Conservation (phyloP, 2,888 invertebrate species). For the Aleiodes alternator region DNA sequence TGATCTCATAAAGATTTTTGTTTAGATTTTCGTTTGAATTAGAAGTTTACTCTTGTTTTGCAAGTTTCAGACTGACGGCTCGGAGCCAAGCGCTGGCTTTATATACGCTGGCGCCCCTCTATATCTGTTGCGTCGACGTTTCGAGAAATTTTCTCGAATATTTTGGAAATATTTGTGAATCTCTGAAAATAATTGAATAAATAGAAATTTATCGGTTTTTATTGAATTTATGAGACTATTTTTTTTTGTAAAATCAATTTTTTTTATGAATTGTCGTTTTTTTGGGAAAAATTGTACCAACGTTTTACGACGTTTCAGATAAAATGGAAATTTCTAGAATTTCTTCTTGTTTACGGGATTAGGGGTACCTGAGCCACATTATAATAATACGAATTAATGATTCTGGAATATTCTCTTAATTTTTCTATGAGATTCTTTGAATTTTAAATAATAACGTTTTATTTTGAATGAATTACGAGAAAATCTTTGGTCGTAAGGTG, state of each 20-base stretch:
- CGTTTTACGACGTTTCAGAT: too few species aligned
- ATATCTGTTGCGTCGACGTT: not conserved
- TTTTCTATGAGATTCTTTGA: too few species aligned
- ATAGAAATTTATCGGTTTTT: too few species aligned
- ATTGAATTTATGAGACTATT: not conserved
- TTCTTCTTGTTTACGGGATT: too few species aligned
- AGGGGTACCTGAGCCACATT: too few species aligned
- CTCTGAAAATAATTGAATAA: too few species aligned
- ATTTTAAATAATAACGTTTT: too few species aligned
- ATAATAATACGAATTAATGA: too few species aligned
- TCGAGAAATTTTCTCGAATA: conserved; percentile 13
- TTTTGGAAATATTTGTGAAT: not conserved
- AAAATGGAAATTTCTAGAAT: too few species aligned
- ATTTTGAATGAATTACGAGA: too few species aligned
- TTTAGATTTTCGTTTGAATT: not conserved
- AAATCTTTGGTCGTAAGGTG: too few species aligned
- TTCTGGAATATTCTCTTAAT: not conserved
- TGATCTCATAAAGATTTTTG: conserved; percentile 49
- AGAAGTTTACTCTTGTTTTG: conserved; percentile 5
- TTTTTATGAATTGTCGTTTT: conserved; percentile 18
- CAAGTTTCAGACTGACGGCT: conserved; percentile 33
- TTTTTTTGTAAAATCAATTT: not conserved
- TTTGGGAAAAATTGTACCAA: not conserved
- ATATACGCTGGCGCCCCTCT: conserved; percentile 8
- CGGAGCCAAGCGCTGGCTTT: not conserved